Evolutionary conservation across 2,888 invertebrate genomes (phyloP).

Genomic region (Dolichopus griseipennis): DNA sequence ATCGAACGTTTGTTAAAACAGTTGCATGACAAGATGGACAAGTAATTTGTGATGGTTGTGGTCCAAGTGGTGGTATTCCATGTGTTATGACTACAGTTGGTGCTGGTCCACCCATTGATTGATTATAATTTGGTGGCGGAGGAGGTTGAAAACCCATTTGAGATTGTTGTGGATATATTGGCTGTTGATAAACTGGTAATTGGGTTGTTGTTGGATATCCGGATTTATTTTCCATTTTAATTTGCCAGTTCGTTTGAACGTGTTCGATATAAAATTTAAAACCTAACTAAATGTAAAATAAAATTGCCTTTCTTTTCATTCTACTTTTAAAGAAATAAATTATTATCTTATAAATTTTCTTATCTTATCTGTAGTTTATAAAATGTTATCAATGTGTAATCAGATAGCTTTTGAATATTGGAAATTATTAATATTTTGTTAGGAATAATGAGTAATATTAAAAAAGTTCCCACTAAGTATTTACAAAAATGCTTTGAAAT

Average conservation of each 20-base stretch:
- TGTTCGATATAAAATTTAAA: too few species aligned
- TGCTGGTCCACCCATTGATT: neutral
- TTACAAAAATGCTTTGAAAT: too few species aligned
- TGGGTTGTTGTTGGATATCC: neutral
- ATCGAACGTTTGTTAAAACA: constrained; percentile 37
- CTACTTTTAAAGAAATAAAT: too few species aligned
- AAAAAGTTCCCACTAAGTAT: too few species aligned
- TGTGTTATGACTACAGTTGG: constrained; percentile 20
- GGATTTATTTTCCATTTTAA: neutral
- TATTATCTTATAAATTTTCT: too few species aligned
- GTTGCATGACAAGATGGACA: constrained; percentile 43
- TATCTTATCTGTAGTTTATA: too few species aligned
- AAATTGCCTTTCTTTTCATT: too few species aligned
- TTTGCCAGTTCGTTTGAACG: neutral
- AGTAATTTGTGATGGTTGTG: constrained; percentile 31
- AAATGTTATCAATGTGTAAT: too few species aligned
- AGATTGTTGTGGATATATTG: neutral
- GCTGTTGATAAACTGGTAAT: neutral
- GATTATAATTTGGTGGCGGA: constrained; percentile 16
- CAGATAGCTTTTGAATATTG: too few species aligned
- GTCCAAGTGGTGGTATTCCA: constrained; percentile 28
- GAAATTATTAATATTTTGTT: too few species aligned
- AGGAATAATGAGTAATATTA: too few species aligned
- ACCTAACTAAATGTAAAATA: too few species aligned
- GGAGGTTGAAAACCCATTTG: constrained; percentile 14